These are phyloP conservation scores for Bombyx mandarina DNA, from an alignment of 1,140 invertebrate genomes.

Conservation along the genomic window DNA sequence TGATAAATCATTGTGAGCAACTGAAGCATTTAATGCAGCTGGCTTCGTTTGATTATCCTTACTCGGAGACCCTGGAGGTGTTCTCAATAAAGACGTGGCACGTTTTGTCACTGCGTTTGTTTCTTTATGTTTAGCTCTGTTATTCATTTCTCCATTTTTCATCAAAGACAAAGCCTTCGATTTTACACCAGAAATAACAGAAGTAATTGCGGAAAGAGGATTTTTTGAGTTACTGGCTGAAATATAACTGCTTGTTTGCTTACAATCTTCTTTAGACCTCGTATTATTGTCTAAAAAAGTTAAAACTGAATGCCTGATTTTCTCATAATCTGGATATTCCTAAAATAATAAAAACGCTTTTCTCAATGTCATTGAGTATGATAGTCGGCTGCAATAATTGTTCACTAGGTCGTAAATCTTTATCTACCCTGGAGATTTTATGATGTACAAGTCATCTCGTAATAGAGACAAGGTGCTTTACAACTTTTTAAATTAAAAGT, in stretches of 20 bases:
- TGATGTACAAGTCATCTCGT: no score
- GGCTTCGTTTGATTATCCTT: constrained; percentile 23
- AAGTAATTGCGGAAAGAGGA: constrained; percentile 42
- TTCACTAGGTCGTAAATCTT: no score
- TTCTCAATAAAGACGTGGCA: constrained; percentile 38
- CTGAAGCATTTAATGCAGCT: neutral
- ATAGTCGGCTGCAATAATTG: neutral
- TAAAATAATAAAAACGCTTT: constrained; percentile 31
- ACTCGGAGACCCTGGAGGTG: constrained; percentile 40
- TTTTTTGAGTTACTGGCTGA: constrained; percentile 36
- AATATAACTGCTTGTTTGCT: constrained; percentile 19
- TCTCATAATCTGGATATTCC: constrained; percentile 67
- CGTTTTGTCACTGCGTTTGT: constrained; percentile 35
- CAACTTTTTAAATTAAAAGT: no score
- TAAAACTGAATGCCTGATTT: constrained; percentile 65
- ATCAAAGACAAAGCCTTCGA: constrained; percentile 69
- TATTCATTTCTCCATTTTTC: constrained; percentile 48
- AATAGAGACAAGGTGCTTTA: no score
- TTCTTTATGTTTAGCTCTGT: constrained; percentile 25
- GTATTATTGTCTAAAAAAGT: constrained; percentile 63
- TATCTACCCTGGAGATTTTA: no score
- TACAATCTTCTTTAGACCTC: constrained; percentile 20
- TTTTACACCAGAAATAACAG: constrained; percentile 68
- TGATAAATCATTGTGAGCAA: no score
- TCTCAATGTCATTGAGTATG: neutral